Evolutionary conservation across 2,113 vertebrate species (phyloP).

Genomic region (Oostethus manadensis): DNA sequence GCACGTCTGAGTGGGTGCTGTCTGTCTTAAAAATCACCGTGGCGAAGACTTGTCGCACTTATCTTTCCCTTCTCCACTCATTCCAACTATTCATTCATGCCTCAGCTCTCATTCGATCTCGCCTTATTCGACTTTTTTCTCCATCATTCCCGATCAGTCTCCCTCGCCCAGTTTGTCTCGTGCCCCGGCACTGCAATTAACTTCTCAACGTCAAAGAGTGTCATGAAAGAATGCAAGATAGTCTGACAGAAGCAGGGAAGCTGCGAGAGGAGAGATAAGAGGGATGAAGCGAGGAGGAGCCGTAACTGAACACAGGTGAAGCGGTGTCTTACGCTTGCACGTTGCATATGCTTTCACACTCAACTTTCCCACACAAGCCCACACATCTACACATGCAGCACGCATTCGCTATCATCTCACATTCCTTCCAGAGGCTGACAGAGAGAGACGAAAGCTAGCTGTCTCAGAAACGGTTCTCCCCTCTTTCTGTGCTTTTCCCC

Average conservation of each 20-base stretch:
- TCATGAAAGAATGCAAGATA: constrained; percentile 46
- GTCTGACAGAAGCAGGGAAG: constrained; percentile 41
- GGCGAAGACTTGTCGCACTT: constrained; percentile 59
- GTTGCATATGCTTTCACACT: constrained; percentile 8
- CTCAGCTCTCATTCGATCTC: constrained; percentile 9
- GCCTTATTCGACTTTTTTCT: constrained; percentile 4
- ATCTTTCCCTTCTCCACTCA: constrained; percentile 55
- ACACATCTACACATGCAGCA: constrained; percentile 16
- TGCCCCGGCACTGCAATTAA: constrained; percentile 54
- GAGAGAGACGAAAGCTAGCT: constrained; percentile 33
- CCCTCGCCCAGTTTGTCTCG: constrained; percentile 42
- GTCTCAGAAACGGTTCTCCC: background rate
- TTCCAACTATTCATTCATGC: constrained; percentile 37
- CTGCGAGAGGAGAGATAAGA: constrained; percentile 48
- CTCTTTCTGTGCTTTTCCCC: constrained; percentile 38
- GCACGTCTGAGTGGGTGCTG: constrained; percentile 28
- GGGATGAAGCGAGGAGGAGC: constrained; percentile 39
- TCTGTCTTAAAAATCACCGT: constrained; percentile 58
- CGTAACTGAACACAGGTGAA: constrained; percentile 45
- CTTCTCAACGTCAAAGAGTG: constrained; percentile 59
- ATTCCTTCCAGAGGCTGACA: constrained; percentile 41
- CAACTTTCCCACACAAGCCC: constrained; percentile 13
- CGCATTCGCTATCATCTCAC: constrained; percentile 30
- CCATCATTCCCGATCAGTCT: constrained; percentile 14
- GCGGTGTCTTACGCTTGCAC: constrained; percentile 4